These are phyloP conservation scores for Spea hammondii DNA, from an alignment of 2,797 vertebrate species.

Conservation along the genomic window DNA sequence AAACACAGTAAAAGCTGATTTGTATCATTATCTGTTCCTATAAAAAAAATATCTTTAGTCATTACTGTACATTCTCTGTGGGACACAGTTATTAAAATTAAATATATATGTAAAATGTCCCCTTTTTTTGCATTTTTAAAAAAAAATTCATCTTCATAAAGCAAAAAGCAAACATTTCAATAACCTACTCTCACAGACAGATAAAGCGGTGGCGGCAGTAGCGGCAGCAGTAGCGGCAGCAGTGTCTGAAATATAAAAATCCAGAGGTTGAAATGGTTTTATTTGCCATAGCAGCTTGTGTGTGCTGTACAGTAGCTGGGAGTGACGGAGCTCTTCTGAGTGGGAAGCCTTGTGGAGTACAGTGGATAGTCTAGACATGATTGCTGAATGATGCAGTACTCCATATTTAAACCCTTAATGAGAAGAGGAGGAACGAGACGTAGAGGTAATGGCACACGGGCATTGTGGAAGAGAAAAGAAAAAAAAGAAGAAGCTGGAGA, in stretches of 20 bases:
- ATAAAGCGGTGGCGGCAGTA: not conserved
- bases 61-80: too few relatives aligned
- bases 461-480: constrained; percentile 14
- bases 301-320: constrained; percentile 45
- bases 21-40: too few relatives aligned
- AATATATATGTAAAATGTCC: too few relatives aligned
- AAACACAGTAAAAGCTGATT: too few relatives aligned
- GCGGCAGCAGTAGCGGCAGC: not conserved
- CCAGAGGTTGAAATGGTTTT: not conserved
- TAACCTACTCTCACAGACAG: constrained; percentile 7
- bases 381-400: constrained; percentile 46
- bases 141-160: too few relatives aligned
- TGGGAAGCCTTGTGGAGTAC: constrained; percentile 40
- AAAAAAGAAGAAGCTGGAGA: constrained; percentile 1
- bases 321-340: constrained; percentile 46
- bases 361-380: constrained; percentile 48
- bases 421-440: constrained; percentile 35
- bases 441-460: constrained; percentile 17
- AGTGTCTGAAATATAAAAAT: constrained; percentile 15
- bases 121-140: too few relatives aligned
- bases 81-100: too few relatives aligned
- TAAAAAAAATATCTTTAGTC: too few relatives aligned
- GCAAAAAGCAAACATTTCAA: not conserved
- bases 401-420: constrained; percentile 44
- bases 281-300: constrained; percentile 27